Percentiles rank a stretch among this genome's conserved stretches.
These are phyloP conservation scores for Idaea aversata DNA, from an alignment of 2,888 invertebrate genomes.

Conservation along the genomic window DNA sequence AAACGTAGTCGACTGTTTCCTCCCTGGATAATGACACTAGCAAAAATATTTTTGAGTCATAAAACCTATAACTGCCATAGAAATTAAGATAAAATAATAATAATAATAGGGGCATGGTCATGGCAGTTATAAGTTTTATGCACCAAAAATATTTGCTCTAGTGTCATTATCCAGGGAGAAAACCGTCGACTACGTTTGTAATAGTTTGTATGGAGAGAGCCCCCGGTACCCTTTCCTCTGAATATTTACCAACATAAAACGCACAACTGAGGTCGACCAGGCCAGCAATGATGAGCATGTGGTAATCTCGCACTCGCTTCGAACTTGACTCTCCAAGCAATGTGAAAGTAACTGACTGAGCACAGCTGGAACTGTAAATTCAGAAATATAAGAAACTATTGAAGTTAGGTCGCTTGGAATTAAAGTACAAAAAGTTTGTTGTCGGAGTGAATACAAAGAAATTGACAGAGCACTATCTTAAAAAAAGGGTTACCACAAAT, in stretches of 20 bases:
- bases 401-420: not conserved
- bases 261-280: conserved; percentile 26
- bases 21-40: too few relatives aligned
- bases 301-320: conserved; percentile 22
- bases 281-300: conserved; percentile 31
- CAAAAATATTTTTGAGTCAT: too few relatives aligned
- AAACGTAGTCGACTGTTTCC: too few relatives aligned
- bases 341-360: conserved; percentile 28
- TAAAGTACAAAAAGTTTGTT: not conserved
- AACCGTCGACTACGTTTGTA: too few relatives aligned
- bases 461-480: not conserved
- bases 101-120: too few relatives aligned
- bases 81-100: too few relatives aligned
- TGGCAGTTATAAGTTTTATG: too few relatives aligned
- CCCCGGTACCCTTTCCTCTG: too few relatives aligned
- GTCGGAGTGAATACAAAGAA: not conserved
- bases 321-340: conserved; percentile 34
- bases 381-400: not conserved
- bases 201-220: too few relatives aligned
- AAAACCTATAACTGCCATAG: too few relatives aligned
- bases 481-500: not conserved
- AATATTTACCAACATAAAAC: conserved; percentile 33
- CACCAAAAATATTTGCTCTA: too few relatives aligned
- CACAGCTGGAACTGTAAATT: conserved; percentile 28
- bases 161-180: too few relatives aligned